phyloP scores from a whole-genome alignment of 2,113 vertebrate genomes.

The Columba janthina region DNA sequence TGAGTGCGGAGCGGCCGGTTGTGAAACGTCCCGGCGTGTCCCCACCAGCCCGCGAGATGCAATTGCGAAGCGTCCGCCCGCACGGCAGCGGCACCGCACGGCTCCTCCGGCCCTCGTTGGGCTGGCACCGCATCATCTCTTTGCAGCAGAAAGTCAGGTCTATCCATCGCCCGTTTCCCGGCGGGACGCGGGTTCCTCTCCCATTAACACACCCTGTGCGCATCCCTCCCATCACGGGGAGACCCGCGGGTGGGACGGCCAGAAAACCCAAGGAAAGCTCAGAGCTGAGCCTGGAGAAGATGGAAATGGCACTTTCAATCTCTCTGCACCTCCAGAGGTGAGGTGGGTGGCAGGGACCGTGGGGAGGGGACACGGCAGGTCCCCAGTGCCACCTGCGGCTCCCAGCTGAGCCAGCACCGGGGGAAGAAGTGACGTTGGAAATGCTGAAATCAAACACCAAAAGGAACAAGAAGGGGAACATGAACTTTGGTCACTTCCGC shows the following conservation, averaged over 20 bases:
- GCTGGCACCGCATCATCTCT: fast-evolving
- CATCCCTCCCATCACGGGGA: fast-evolving
- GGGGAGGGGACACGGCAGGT: fast-evolving
- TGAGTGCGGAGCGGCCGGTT: fast-evolving
- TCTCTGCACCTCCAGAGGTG: neutral
- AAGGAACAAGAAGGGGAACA: neutral
- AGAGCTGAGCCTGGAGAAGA: neutral
- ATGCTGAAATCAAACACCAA: neutral
- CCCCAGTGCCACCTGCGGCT: neutral
- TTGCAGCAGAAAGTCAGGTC: fast-evolving
- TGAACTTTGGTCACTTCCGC: neutral
- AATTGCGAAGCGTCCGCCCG: neutral
- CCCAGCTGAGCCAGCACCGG: neutral
- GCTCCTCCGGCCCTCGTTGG: neutral
- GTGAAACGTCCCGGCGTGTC: neutral
- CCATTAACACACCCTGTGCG: fast-evolving
- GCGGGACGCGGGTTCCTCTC: fast-evolving
- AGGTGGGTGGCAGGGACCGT: fast-evolving
- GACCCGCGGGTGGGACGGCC: neutral
- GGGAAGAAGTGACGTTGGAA: neutral
- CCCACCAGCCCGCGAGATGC: neutral
- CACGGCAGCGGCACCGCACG: neutral
- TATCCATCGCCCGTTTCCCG: fast-evolving
- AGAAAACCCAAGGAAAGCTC: neutral
- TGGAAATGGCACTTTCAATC: fast-evolving